These are phyloP conservation scores for Therioaphis trifolii DNA, from an alignment of 2,888 invertebrate genomes.

Conservation along the genomic window DNA sequence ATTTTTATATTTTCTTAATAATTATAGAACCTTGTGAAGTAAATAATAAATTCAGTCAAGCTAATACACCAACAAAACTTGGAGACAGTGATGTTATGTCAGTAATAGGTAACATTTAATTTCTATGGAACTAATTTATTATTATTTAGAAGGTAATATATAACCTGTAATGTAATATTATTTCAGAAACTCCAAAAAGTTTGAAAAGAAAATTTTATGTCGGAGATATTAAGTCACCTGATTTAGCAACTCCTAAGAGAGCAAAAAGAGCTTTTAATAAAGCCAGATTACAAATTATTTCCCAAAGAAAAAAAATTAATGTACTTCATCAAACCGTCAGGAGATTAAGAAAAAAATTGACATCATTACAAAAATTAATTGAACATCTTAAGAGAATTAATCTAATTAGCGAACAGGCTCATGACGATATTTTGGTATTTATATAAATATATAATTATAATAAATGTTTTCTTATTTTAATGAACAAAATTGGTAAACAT, in stretches of 20 bases:
- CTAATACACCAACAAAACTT: too few relatives aligned
- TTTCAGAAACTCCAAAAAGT: constrained; percentile 20
- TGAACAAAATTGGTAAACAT: too few relatives aligned
- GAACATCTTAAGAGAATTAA: neutral
- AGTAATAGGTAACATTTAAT: too few relatives aligned
- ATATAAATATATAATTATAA: too few relatives aligned
- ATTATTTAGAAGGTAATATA: too few relatives aligned
- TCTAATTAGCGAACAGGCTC: constrained; percentile 13
- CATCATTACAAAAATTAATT: constrained; percentile 2
- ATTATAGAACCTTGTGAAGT: too few relatives aligned
- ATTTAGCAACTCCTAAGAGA: neutral
- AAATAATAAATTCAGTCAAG: too few relatives aligned
- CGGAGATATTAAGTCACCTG: neutral
- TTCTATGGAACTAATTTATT: too few relatives aligned
- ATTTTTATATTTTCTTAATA: too few relatives aligned
- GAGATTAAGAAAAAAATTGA: constrained; percentile 11
- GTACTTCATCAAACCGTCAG: neutral
- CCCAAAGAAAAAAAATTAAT: neutral
- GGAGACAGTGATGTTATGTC: too few relatives aligned
- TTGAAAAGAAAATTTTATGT: constrained; percentile 10
- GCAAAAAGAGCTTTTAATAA: constrained; percentile 5
- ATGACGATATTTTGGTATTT: constrained; percentile 3
- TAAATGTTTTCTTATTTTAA: too few relatives aligned
- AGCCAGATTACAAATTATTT: neutral
- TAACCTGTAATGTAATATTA: too few relatives aligned